A percentile compares a stretch with the other conserved stretches of the same genome.
These are phyloP conservation scores for Amiota minor DNA, from an alignment of 2,888 invertebrate genomes.

Conservation along the genomic window DNA sequence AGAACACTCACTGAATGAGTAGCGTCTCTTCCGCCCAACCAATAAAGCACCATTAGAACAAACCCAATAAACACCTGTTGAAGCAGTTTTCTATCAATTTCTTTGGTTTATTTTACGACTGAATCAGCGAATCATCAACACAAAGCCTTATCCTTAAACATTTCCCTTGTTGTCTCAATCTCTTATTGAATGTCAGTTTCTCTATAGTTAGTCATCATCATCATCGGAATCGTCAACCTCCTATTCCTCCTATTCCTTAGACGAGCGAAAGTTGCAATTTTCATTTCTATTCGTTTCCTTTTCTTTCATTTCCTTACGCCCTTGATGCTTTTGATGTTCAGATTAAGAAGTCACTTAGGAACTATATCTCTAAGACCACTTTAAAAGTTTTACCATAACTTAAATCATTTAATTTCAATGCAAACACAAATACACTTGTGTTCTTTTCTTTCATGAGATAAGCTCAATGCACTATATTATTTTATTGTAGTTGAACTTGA, in stretches of 20 bases:
- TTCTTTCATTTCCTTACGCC: neutral
- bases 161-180: neutral
- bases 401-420: neutral
- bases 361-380: neutral
- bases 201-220: neutral
- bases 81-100: neutral
- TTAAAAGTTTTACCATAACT: conserved; percentile 10
- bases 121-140: neutral
- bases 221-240: neutral
- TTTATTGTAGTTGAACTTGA: too few species aligned
- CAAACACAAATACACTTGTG: too few species aligned
- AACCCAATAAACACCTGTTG: neutral
- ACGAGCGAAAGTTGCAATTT: neutral
- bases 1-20: neutral
- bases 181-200: neutral
- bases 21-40: too few species aligned
- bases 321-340: neutral
- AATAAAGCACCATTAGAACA: neutral
- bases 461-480: too few species aligned
- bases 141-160: neutral
- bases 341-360: neutral
- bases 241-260: neutral
- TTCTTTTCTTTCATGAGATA: too few species aligned
- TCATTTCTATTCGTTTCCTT: neutral
- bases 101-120: neutral